Percentiles rank a stretch among this genome's conserved stretches.
Conservation (phyloP, 2,888 invertebrate species). For the Tetragnatha montana region DNA sequence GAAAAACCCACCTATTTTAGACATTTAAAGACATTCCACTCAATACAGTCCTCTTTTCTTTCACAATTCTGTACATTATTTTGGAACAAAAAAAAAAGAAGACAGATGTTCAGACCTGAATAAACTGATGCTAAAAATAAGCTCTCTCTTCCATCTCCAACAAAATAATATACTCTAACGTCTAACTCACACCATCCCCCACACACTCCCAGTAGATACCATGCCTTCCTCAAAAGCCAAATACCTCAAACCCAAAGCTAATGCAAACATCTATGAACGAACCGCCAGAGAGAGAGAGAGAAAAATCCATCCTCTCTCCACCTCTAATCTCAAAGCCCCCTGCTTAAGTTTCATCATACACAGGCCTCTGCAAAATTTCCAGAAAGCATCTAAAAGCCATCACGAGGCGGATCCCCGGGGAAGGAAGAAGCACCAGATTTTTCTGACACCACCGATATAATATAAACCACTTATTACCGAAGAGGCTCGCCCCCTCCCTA, state of each 20-base stretch:
- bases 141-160: background rate
- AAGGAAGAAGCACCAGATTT: slow-evolving; percentile 27
- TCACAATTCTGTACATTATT: too few relatives aligned
- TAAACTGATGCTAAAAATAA: background rate
- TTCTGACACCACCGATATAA: slow-evolving; percentile 41
- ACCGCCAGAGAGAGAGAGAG: too few relatives aligned
- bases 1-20: too few relatives aligned
- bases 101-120: background rate
- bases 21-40: too few relatives aligned
- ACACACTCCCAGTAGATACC: too few relatives aligned
- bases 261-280: too few relatives aligned
- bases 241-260: background rate
- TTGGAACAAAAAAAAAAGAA: too few relatives aligned
- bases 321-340: background rate
- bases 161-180: background rate
- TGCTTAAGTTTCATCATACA: background rate
- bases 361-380: background rate
- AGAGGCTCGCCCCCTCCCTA: slow-evolving; percentile 2
- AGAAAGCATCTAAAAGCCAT: background rate
- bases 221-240: background rate
- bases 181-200: background rate
- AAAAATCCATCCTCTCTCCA: background rate
- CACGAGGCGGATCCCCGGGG: background rate
- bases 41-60: too few relatives aligned
- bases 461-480: slow-evolving; percentile 43